Percentiles rank a stretch among this genome's conserved stretches.
These are phyloP conservation scores for Pogonus chalceus DNA, from an alignment of 1,140 invertebrate species.

Conservation along the genomic window DNA sequence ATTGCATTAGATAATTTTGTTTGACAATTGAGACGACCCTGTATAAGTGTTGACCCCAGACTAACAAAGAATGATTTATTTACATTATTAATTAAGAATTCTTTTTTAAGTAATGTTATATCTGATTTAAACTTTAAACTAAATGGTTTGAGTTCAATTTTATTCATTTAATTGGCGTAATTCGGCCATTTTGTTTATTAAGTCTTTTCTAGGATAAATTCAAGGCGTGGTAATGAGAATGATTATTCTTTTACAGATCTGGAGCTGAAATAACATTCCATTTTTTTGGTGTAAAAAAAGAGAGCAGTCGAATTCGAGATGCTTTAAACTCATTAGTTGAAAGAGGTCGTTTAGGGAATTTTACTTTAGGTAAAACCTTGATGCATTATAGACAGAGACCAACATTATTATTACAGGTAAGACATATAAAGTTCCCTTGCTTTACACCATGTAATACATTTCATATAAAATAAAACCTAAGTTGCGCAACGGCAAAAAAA, in stretches of 20 bases:
- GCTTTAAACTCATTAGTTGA: constrained; percentile 50
- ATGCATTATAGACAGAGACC: background rate
- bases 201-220: background rate
- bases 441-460: background rate
- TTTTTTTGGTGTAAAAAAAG: constrained; percentile 47
- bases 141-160: background rate
- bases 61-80: too few species aligned
- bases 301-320: constrained; percentile 49
- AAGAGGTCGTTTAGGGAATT: constrained; percentile 48
- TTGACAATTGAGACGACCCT: too few species aligned
- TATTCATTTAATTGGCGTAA: background rate
- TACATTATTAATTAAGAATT: background rate
- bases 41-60: too few species aligned
- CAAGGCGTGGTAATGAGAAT: background rate
- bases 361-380: constrained; percentile 39
- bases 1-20: too few species aligned
- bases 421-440: background rate
- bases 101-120: background rate
- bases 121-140: background rate
- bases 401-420: background rate
- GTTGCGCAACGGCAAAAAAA: too few species aligned
- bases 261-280: constrained; percentile 51
- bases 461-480: too few species aligned
- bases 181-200: background rate
- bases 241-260: constrained; percentile 32